Evolutionary conservation across 1,140 invertebrate species (phyloP).

Genomic region (Gryon sp.): DNA sequence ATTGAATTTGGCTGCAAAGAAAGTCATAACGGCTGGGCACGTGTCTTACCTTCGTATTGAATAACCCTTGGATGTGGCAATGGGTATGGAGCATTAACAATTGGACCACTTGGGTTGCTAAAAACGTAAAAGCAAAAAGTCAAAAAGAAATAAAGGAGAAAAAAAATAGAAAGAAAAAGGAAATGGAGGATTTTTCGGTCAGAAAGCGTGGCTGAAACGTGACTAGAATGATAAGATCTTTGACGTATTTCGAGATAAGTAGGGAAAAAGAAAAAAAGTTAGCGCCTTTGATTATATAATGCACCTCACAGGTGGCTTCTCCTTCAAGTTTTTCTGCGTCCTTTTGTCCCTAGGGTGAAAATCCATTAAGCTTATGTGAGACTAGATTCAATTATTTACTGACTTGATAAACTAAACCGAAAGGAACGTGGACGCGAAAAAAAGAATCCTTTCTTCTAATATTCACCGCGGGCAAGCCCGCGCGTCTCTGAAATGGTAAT

Average conservation of each 20-base stretch:
- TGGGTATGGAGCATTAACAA: slow-evolving; percentile 7
- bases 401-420: slow-evolving; percentile 33
- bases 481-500: slow-evolving; percentile 41
- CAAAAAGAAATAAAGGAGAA: slow-evolving; percentile 6
- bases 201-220: slow-evolving; percentile 52
- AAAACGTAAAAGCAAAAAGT: slow-evolving; percentile 1
- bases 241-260: slow-evolving; percentile 18
- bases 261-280: slow-evolving; percentile 51
- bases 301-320: slow-evolving; percentile 45
- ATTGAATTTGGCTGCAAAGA: slow-evolving; percentile 45
- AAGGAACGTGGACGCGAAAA: slow-evolving; percentile 23
- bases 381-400: slow-evolving; percentile 59
- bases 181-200: slow-evolving; percentile 22
- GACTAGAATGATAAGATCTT: slow-evolving; percentile 23
- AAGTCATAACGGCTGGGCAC: slow-evolving; percentile 37
- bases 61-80: not conserved
- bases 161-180: slow-evolving; percentile 14
- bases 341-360: slow-evolving; percentile 42
- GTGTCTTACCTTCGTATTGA: slow-evolving; percentile 14
- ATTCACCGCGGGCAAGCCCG: slow-evolving; percentile 37
- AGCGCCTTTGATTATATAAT: slow-evolving; percentile 59
- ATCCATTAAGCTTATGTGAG: slow-evolving; percentile 58
- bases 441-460: slow-evolving; percentile 41
- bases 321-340: slow-evolving; percentile 41
- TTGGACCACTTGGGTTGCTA: slow-evolving; percentile 7